Evolutionary conservation across 2,113 vertebrate species (phyloP), one percentile per base, ranked within the genome.

Genomic region (Ursus arctos): DNA sequence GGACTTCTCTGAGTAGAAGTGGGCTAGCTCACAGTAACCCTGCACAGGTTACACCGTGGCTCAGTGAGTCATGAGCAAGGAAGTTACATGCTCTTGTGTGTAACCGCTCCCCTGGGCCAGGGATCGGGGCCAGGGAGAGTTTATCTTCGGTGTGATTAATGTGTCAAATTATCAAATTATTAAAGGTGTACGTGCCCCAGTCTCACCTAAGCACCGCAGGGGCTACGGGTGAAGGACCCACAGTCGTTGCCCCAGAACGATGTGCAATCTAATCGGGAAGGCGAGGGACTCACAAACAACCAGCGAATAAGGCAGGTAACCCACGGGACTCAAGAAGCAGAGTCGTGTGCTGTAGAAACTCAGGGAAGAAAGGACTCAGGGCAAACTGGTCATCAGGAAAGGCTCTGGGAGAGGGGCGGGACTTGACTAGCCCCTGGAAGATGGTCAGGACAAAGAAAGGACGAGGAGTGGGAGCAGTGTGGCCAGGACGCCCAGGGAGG

Each of bases 1-100:
- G 21, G 19, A 0, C 67, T 43, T 63, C 65, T 79, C 72, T 79
- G 6, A 47, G 19, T 8, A 16, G 15, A 33, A 49, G 49, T 1
- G 33, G 9, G 11, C n/a, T 93, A 15, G 10, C 36, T 90, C 80
- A 26, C 13, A 6, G 71, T 0, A 2, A 43, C 80, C 18, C 3
- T 2, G 36, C 55, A 8, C 4, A 31, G 40, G 31, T 43, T 4
- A 6, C 12, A 33, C 33, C 33, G 0, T 0, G 51, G 8, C 40
- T 86, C 88, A 24, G 53, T 10, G 57, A 65, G 26, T 14, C 88
- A 7, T 14, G 3, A 53, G 31, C 14, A 71, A 22, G 15, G 4
- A 12, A 51, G n/a, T 28, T 2, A 14, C 7, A 1, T 4, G 6
- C 9, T 61, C 6, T 49, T 24, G 6, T 33, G 1, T 6, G 5